These are phyloP conservation scores for Falco novaeseelandiae DNA, from an alignment of 2,797 vertebrate species.

Conservation along the genomic window DNA sequence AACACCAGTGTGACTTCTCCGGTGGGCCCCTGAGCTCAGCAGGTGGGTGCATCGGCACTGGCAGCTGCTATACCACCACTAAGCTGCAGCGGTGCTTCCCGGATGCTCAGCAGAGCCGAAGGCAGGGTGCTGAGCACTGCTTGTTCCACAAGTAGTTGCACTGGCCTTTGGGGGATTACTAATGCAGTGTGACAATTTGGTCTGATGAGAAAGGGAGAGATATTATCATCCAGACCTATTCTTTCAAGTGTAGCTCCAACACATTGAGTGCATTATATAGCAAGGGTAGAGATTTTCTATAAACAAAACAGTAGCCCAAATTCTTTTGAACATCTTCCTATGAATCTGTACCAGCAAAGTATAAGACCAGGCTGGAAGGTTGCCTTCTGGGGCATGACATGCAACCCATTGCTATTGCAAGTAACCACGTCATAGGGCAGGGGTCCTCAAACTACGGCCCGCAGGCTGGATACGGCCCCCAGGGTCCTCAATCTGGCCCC, in stretches of 20 bases:
- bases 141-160: not conserved
- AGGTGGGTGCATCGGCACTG: fast-evolving
- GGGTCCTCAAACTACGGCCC: too few relatives aligned
- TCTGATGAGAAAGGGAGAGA: not conserved
- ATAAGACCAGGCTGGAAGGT: not conserved
- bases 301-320: not conserved
- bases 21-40: fast-evolving
- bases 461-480: too few relatives aligned
- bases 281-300: not conserved
- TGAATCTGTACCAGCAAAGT: not conserved
- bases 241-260: not conserved
- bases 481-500: too few relatives aligned
- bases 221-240: not conserved
- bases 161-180: not conserved
- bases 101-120: fast-evolving
- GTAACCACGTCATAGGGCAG: not conserved
- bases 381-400: not conserved
- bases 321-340: not conserved
- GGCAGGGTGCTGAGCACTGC: not conserved
- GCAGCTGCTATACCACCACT: fast-evolving
- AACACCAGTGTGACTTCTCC: not conserved
- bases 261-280: not conserved
- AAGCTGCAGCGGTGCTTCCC: fast-evolving
- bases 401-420: not conserved
- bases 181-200: not conserved